Evolutionary conservation across 2,797 vertebrate genomes (phyloP), one percentile per base, ranked within the genome.

Genomic region (Acrossocheilus fasciatus): DNA sequence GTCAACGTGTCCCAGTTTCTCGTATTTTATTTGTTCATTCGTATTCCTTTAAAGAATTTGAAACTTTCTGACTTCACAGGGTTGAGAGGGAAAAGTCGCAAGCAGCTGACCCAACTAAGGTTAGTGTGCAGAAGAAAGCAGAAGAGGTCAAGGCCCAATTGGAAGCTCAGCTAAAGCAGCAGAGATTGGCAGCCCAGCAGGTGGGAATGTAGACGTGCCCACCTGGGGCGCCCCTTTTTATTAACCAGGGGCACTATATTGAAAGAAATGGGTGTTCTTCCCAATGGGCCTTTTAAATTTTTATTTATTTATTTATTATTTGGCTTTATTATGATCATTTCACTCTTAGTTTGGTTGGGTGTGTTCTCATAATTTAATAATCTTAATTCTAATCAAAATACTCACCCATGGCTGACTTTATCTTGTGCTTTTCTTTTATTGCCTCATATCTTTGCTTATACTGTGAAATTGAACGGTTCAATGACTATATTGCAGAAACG

Each of bases 41-140:
- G 8, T 70, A 41, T 41, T 5, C 26, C 82, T 77, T 45, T 59
- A 64, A 34, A 82, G 45, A 39, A 45, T 26, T 50, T 26, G 6
- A 5, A 39, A 47, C 57, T 11, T n/a, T 79, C 52, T 57, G 64
- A 4, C 4, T 80, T 89, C 82, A 14, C 94, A 99, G 98, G 93
- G 89, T 98, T 93, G 98, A 99, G 94, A 98, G 97, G 90, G 98
- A 99, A 93, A 99, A 99, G 94, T 95, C 96, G 8, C 97, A 98
- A 91, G 97, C 98, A 80, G 91, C 94, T 68, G 98, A 99, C 90
- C 95, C 97, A 86, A 95, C 96, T 85, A 99, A 98, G 95, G 95
- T 96, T 87, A 92, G 90, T 54, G 95, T 93, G 92, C 95, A 96
- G 93, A 97, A 96, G 96, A 96, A 95, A 3, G 93, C 95, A 18